A percentile compares a stretch with the other conserved stretches of the same genome.
These are phyloP conservation scores for Acyrthosiphon pisum DNA, from an alignment of 1,140 invertebrate genomes.

Conservation along the genomic window DNA sequence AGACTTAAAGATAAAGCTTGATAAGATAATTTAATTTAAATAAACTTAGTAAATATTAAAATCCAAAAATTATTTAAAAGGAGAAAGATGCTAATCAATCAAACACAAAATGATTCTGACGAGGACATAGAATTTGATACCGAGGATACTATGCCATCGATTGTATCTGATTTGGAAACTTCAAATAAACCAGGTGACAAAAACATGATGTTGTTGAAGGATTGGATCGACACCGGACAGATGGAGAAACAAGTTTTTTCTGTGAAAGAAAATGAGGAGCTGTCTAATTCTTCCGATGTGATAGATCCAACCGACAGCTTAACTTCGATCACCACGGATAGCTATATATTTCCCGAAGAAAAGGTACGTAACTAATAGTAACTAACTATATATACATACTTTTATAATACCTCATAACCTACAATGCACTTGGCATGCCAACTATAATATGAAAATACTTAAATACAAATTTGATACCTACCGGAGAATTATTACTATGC, in stretches of 20 bases:
- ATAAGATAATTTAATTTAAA: no score
- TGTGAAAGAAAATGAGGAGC: not conserved
- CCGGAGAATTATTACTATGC: no score
- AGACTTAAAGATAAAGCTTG: not conserved
- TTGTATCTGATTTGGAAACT: not conserved
- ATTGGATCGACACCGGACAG: not conserved
- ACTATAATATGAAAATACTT: no score
- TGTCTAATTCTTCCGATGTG: not conserved
- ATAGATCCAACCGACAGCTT: not conserved
- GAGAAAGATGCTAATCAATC: not conserved
- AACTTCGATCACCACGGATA: not conserved
- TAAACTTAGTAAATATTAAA: not conserved
- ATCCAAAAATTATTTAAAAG: not conserved
- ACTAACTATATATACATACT: no score
- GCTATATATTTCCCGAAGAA: not conserved
- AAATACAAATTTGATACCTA: no score
- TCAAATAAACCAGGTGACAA: no score
- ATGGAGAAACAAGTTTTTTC: not conserved
- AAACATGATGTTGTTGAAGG: not conserved
- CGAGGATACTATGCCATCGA: not conserved
- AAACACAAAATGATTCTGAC: not conserved
- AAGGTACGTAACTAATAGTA: not conserved
- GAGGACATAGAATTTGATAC: not conserved
- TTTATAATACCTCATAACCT: no score
- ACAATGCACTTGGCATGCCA: no score